These are phyloP conservation scores for Callocephalon fimbriatum DNA, from an alignment of 2,113 vertebrate species.

Conservation along the genomic window DNA sequence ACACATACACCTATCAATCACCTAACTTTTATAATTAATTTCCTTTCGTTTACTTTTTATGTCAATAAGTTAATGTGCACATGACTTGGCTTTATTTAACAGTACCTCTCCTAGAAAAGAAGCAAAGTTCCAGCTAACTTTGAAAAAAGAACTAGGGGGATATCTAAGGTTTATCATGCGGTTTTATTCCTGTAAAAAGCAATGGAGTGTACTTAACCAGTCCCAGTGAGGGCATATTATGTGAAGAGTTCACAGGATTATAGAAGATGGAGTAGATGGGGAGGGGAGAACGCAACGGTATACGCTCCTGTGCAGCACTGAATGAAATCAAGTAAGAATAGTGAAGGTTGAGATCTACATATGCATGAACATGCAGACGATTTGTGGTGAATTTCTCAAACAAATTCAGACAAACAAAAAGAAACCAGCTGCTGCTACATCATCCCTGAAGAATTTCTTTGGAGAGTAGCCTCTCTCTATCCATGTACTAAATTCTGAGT, in stretches of 20 bases:
- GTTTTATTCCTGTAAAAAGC: background rate
- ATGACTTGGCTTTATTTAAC: background rate
- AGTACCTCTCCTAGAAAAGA: background rate
- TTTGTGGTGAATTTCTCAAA: background rate
- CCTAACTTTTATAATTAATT: background rate
- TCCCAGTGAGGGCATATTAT: background rate
- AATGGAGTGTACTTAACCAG: background rate
- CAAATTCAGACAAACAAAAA: background rate
- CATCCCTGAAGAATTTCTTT: background rate
- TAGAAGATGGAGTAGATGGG: rapidly evolving
- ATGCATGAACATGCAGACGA: background rate
- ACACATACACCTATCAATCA: background rate
- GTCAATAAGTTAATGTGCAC: background rate
- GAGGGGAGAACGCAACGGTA: background rate
- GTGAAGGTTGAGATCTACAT: background rate
- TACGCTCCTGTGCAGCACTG: background rate
- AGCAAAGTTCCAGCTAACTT: background rate
- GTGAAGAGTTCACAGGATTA: background rate
- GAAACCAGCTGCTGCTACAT: background rate
- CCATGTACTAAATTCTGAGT: background rate
- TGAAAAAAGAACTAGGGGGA: background rate
- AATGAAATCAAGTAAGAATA: background rate
- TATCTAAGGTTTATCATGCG: background rate
- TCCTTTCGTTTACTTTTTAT: background rate
- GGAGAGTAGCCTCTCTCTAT: background rate